Evolutionary conservation across 1,140 invertebrate species (phyloP), one percentile per base, ranked within the genome.

Genomic region (Augochlora pura): DNA sequence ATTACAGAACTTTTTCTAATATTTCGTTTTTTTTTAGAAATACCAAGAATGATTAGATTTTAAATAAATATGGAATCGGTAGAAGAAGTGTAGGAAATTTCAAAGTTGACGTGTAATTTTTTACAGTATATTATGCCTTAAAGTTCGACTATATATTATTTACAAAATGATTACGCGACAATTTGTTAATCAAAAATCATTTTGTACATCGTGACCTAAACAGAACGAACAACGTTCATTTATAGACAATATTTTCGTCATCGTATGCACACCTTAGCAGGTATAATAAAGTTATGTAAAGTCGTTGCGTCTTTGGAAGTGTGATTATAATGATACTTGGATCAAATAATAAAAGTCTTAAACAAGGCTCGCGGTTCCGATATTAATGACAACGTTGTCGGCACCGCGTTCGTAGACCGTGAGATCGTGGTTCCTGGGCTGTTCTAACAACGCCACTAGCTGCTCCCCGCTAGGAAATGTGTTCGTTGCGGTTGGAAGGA

Each of bases 351-450:
- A 16, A 25, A 25, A 25, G 49, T 32, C 32, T 78, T 82, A 91
- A 81, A 90, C 90, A 32, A 91, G 84, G 77, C 90, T 91, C 49
- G 90, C 90, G 21, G 89, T 88, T 39, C 90, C 88, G 27, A 91
- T 91, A 38, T 91, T 91, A 38, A 91, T 90, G 2, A 90, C 88
- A 64, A 90, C 84, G n/a, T 91, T 91, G 64, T 91, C 90, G 18
- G 82, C 82, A 67, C 84, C 80, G 60, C 89, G 64, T 64, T 91
- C 89, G 60, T 90, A 90, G 38, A 90, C 89, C 0, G 87, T 89
- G 14, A 91, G 59, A 71, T 90, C 89, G 63, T 90, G 89, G 63
- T 83, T 84, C 32, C 89, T 80, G n/a, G 90, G 90, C 57, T 91
- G 88, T 65, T 91, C 89, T 12, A 90, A 67, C 23, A 90, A 74